Evolutionary conservation across 2,113 vertebrate genomes (phyloP).

Genomic region (Lutjanus erythropterus): DNA sequence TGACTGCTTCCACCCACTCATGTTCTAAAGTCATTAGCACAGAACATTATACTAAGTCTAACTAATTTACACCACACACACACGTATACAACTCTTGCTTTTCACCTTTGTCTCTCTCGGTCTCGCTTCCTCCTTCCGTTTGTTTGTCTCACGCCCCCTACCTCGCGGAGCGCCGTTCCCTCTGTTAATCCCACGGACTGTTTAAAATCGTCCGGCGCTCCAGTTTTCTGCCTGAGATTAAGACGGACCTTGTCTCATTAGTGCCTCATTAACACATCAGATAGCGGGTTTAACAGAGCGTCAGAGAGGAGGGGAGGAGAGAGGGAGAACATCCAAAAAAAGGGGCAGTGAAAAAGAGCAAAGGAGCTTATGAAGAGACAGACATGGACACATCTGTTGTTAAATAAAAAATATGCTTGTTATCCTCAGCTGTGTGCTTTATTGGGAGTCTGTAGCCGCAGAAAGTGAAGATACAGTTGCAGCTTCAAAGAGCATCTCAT

Average conservation of each 20-base stretch:
- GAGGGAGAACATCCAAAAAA: background rate
- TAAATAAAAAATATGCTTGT: conserved; percentile 24
- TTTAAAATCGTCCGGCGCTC: conserved; percentile 38
- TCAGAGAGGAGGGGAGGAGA: conserved; percentile 4
- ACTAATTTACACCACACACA: conserved; percentile 17
- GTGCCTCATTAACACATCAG: conserved; percentile 78
- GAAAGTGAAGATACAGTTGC: too few species aligned
- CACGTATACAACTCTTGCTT: conserved; percentile 11
- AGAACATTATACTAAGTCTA: conserved; percentile 7
- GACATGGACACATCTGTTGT: conserved; percentile 14
- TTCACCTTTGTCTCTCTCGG: conserved; percentile 42
- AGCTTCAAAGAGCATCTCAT: conserved; percentile 37
- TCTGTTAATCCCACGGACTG: conserved; percentile 57
- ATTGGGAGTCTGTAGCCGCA: conserved; percentile 25
- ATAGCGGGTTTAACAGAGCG: conserved; percentile 56
- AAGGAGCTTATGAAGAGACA: background rate
- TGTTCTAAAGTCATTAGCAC: conserved; percentile 41
- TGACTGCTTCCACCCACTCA: conserved; percentile 51
- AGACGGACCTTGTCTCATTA: conserved; percentile 72
- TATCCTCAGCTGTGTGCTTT: conserved; percentile 26
- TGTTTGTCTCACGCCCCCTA: conserved; percentile 66
- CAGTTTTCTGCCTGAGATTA: conserved; percentile 69
- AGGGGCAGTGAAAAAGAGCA: background rate
- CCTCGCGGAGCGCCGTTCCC: conserved; percentile 26
- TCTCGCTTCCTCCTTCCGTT: background rate